These are phyloP conservation scores for Chrysoperla carnea DNA, from an alignment of 1,140 invertebrate genomes.

Conservation along the genomic window DNA sequence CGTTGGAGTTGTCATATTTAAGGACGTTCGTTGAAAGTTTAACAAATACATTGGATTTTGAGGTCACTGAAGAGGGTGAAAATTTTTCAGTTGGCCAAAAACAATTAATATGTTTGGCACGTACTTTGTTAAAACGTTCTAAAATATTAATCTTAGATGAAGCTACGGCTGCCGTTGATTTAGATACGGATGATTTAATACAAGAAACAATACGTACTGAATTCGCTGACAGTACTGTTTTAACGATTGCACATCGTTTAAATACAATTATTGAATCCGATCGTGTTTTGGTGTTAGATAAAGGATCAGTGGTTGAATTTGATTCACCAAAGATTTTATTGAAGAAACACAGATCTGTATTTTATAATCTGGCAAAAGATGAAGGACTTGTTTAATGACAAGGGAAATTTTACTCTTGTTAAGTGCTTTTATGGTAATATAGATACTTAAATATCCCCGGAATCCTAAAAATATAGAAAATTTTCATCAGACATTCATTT, in stretches of 20 bases:
- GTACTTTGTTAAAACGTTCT: conserved; percentile 38
- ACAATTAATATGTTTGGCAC: conserved; percentile 38
- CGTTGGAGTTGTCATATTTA: conserved; percentile 37
- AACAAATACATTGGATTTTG: conserved; percentile 15
- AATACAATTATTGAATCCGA: conserved; percentile 61
- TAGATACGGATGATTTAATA: conserved; percentile 46
- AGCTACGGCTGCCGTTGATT: conserved; percentile 38
- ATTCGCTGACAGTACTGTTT: conserved; percentile 52
- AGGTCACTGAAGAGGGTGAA: conserved; percentile 35
- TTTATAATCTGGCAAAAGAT: conserved; percentile 32
- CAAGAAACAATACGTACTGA: conserved; percentile 50
- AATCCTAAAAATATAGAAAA: too few species aligned
- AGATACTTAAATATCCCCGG: too few species aligned
- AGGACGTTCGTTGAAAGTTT: conserved; percentile 4
- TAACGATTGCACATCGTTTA: conserved; percentile 70
- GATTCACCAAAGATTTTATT: conserved; percentile 44
- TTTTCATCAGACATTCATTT: too few species aligned
- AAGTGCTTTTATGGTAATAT: too few species aligned
- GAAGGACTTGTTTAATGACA: conserved; percentile 37
- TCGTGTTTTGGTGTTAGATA: conserved; percentile 50
- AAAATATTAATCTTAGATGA: conserved; percentile 40
- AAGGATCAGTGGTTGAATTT: conserved; percentile 45
- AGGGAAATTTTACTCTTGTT: too few species aligned
- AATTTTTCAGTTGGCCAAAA: conserved; percentile 39
- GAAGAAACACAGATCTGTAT: conserved; percentile 32